Conservation (phyloP, 1,140 invertebrate genomes). For the Papilio glaucus region DNA sequence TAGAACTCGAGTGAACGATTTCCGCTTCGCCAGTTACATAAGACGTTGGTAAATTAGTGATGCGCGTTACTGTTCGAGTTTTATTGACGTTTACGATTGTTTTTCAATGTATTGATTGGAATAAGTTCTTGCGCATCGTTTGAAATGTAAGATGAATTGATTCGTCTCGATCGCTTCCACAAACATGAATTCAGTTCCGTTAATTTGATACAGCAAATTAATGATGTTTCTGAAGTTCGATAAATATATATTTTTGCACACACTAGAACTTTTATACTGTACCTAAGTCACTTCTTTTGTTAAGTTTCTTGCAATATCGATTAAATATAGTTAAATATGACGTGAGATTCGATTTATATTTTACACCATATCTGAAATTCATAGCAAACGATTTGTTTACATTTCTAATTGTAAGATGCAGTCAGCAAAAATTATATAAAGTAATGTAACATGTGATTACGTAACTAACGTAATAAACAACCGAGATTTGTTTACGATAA, state of each 20-base stretch:
- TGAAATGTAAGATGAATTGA: neutral
- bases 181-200: neutral
- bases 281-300: too few species aligned
- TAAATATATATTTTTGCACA: neutral
- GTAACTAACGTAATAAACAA: neutral
- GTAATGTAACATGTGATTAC: neutral
- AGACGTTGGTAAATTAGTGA: neutral
- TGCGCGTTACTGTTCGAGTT: neutral
- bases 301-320: too few species aligned
- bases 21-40: neutral
- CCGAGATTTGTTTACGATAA: conserved; percentile 1
- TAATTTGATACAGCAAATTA: neutral
- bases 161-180: neutral
- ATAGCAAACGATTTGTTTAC: conserved; percentile 1
- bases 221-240: neutral
- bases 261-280: neutral
- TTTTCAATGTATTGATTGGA: neutral
- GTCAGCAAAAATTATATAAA: neutral
- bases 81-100: conserved; percentile 2
- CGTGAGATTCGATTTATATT: too few species aligned
- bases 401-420: conserved; percentile 1
- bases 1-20: neutral
- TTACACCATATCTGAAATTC: neutral
- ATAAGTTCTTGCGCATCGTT: neutral
- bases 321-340: too few species aligned